These are phyloP conservation scores for Drosophila borealis DNA, from an alignment of 2,888 invertebrate genomes.

Conservation along the genomic window DNA sequence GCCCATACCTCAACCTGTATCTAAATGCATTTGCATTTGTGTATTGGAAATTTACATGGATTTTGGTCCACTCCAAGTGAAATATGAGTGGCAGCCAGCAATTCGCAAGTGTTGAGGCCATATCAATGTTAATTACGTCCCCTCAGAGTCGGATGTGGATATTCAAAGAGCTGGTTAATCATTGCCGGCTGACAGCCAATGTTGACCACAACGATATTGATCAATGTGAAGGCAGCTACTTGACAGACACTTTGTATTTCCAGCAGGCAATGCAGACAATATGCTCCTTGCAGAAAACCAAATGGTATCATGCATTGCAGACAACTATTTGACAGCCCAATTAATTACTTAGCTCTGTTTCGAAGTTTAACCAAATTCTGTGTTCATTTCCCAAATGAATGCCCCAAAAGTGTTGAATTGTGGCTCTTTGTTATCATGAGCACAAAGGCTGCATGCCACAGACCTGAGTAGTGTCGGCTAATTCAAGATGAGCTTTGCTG, in stretches of 20 bases:
- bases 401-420: background rate
- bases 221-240: constrained; percentile 5
- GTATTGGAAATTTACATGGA: background rate
- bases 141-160: background rate
- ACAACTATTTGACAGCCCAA: constrained; percentile 12
- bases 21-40: background rate
- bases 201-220: constrained; percentile 2
- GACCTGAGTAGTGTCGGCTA: no score
- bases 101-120: constrained; percentile 7
- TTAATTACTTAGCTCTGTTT: constrained; percentile 4
- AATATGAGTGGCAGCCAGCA: constrained; percentile 1
- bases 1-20: background rate
- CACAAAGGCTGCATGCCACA: background rate
- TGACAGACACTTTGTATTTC: background rate
- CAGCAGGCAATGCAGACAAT: constrained; percentile 4
- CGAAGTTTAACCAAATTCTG: background rate
- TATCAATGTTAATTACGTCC: constrained; percentile 7
- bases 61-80: background rate
- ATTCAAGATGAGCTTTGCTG: no score
- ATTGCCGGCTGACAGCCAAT: constrained; percentile 7
- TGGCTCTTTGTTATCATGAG: constrained; percentile 1
- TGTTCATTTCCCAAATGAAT: constrained; percentile 10
- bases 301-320: constrained; percentile 3
- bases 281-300: constrained; percentile 1
- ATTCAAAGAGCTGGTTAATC: constrained; percentile 10